A percentile compares a stretch with the other conserved stretches of the same genome.
These are phyloP conservation scores for Gerris lacustris DNA, from an alignment of 2,888 invertebrate genomes.

Conservation along the genomic window DNA sequence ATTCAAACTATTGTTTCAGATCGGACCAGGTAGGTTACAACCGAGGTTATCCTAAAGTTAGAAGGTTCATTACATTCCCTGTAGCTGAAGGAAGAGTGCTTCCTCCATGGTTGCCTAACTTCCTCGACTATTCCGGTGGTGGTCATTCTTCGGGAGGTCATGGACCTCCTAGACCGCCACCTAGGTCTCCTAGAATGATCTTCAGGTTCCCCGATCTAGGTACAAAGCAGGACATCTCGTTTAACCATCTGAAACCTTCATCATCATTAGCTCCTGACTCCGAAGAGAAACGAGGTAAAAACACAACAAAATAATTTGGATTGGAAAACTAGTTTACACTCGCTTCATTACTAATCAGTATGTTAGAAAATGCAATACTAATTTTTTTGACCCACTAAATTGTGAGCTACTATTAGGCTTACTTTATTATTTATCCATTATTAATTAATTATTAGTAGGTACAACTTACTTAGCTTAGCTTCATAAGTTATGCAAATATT, in stretches of 20 bases:
- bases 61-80: not conserved
- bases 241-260: not conserved
- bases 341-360: too few relatives aligned
- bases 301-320: too few relatives aligned
- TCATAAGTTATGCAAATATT: too few relatives aligned
- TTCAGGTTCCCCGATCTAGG: not conserved
- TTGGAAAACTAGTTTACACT: too few relatives aligned
- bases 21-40: not conserved
- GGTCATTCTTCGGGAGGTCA: not conserved
- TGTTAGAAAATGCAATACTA: too few relatives aligned
- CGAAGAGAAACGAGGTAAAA: not conserved
- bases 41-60: not conserved
- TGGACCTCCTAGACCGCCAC: not conserved
- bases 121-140: not conserved
- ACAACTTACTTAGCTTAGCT: too few relatives aligned
- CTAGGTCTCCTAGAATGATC: not conserved
- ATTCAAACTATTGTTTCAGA: not conserved
- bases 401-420: too few relatives aligned
- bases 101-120: not conserved
- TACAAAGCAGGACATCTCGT: not conserved
- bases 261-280: not conserved
- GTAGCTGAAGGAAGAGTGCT: not conserved
- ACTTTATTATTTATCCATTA: too few relatives aligned
- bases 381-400: too few relatives aligned
- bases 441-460: too few relatives aligned